These are phyloP conservation scores for Sinodicranocentrus sp. DNA, from an alignment of 2,888 invertebrate genomes.

Conservation along the genomic window DNA sequence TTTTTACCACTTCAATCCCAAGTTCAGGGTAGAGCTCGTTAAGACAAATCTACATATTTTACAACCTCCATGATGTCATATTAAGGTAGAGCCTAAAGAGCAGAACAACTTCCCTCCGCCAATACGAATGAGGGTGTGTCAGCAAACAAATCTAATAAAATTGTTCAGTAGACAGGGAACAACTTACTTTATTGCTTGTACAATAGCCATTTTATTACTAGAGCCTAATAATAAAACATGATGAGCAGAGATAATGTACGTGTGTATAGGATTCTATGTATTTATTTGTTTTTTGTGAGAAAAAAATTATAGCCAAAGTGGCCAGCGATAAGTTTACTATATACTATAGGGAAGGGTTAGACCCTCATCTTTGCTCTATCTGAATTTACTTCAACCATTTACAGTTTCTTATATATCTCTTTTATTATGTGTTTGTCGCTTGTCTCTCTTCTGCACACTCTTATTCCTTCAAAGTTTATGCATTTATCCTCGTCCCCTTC, in stretches of 20 bases:
- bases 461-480: constrained; percentile 42
- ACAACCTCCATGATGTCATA: constrained; percentile 65
- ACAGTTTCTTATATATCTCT: not conserved
- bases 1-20: too few species aligned
- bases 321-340: constrained; percentile 4
- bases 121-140: constrained; percentile 58
- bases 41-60: constrained; percentile 63
- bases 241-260: constrained; percentile 32
- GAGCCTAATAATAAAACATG: constrained; percentile 64
- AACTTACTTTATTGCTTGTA: constrained; percentile 65
- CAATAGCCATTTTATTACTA: constrained; percentile 60
- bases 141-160: constrained; percentile 65
- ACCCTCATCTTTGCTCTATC: constrained; percentile 51
- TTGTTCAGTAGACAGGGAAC: constrained; percentile 62
- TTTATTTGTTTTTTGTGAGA: constrained; percentile 20
- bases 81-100: constrained; percentile 46
- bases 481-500: not conserved
- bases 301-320: constrained; percentile 22
- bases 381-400: constrained; percentile 41
- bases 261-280: not conserved
- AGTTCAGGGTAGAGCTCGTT: constrained; percentile 36
- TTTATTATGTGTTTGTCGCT: constrained; percentile 43
- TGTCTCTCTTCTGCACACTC: constrained; percentile 33
- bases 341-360: constrained; percentile 21
- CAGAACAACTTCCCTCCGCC: constrained; percentile 32